phyloP scores from a whole-genome alignment of 2,797 vertebrate genomes.

The Anomalospiza imberbis region DNA sequence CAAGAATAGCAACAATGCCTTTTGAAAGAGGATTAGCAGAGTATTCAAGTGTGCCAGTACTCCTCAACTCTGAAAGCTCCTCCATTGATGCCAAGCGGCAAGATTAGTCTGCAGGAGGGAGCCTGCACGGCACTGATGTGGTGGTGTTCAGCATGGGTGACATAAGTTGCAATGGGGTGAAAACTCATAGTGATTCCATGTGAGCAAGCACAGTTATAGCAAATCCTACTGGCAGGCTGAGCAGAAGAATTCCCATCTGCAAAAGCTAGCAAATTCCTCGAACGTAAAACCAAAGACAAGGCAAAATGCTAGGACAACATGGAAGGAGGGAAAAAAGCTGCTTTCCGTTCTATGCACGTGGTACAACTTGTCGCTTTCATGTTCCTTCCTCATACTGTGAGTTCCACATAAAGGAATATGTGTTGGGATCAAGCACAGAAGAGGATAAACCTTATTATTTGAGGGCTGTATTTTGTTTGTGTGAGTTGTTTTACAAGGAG shows the following conservation, averaged over 20 bases:
- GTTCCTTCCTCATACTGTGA: not conserved
- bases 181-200: not conserved
- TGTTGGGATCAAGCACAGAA: not conserved
- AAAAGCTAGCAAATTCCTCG: not conserved
- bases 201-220: not conserved
- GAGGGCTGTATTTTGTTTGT: not conserved
- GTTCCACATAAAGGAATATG: not conserved
- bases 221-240: not conserved
- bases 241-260: not conserved
- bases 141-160: not conserved
- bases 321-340: not conserved
- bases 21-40: slow-evolving; percentile 33
- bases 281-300: not conserved
- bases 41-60: slow-evolving; percentile 32
- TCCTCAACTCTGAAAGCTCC: slow-evolving; percentile 27
- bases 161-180: not conserved
- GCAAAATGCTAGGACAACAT: not conserved
- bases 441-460: not conserved
- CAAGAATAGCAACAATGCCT: slow-evolving; percentile 45
- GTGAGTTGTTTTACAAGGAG: not conserved
- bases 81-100: not conserved
- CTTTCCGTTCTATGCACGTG: not conserved
- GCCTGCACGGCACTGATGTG: not conserved
- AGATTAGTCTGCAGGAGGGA: slow-evolving; percentile 14
- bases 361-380: fast-evolving